These are phyloP conservation scores for Rhopalosiphum padi DNA, from an alignment of 1,140 invertebrate species.

Conservation along the genomic window DNA sequence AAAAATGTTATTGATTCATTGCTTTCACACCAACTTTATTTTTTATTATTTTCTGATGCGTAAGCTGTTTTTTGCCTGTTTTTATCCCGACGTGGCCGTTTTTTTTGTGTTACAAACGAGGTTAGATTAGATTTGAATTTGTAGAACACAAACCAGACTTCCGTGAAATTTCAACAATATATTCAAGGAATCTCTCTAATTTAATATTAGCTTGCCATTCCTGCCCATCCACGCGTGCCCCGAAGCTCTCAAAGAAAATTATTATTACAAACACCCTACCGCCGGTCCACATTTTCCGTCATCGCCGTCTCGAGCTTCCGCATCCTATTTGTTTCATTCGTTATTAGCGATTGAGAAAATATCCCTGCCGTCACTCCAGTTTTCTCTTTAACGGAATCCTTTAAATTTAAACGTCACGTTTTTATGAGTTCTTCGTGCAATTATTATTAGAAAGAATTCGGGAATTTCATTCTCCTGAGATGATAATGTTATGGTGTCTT, in stretches of 20 bases:
- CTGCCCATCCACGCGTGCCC: conserved; percentile 31
- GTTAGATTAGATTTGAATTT: conserved; percentile 48
- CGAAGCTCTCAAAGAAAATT: conserved; percentile 52
- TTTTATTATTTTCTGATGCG: not conserved
- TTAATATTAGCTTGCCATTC: conserved; percentile 49
- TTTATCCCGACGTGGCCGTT: not conserved
- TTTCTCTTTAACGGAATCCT: not conserved
- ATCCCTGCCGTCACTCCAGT: not conserved
- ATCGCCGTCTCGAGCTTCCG: not conserved
- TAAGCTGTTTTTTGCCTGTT: not conserved
- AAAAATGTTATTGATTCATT: not conserved
- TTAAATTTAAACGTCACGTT: conserved; percentile 39
- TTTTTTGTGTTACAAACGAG: not conserved
- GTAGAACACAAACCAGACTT: conserved; percentile 22
- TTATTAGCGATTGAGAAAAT: conserved; percentile 37
- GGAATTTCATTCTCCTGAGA: not conserved
- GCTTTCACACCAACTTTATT: not conserved
- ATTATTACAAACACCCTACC: conserved; percentile 46
- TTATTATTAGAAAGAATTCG: not conserved
- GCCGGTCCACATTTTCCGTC: not conserved
- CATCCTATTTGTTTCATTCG: conserved; percentile 29
- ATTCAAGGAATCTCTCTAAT: conserved; percentile 52
- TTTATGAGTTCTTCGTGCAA: conserved; percentile 32
- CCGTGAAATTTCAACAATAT: conserved; percentile 50
- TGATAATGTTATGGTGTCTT: not conserved